Percentiles rank a stretch among this genome's conserved stretches.
Evolutionary conservation across 2,797 vertebrate species (phyloP).

Genomic region (Pempheris klunzingeri): DNA sequence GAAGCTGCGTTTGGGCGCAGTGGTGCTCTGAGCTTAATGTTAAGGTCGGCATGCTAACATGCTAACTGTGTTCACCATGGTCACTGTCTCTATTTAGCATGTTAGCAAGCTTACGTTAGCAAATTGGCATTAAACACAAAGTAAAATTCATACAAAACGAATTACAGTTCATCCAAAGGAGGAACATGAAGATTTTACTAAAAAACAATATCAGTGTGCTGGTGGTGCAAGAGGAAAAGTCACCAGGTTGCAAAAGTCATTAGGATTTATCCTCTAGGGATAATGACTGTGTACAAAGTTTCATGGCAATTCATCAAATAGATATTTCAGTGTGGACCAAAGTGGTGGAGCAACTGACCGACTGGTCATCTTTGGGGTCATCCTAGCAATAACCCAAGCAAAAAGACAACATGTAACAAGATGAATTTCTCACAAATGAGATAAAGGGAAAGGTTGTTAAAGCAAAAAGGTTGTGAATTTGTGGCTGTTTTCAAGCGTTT

Average conservation of each 20-base stretch:
- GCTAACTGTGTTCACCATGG: background rate
- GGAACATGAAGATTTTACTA: too few species aligned
- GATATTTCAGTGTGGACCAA: background rate
- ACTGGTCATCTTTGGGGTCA: background rate
- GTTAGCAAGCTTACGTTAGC: background rate
- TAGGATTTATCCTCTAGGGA: background rate
- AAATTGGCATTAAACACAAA: background rate
- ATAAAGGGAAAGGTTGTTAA: background rate
- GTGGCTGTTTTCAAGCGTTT: constrained; percentile 24
- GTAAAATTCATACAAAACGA: too few species aligned
- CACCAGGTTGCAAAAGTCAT: background rate
- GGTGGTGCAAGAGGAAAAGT: background rate
- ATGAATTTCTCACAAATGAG: background rate
- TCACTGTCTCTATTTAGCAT: background rate
- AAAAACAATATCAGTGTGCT: background rate
- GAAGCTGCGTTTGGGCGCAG: background rate
- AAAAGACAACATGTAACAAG: background rate
- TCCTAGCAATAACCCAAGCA: background rate
- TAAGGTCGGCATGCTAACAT: background rate
- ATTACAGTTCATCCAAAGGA: background rate
- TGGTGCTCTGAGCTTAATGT: background rate
- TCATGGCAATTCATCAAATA: background rate
- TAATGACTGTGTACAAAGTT: background rate
- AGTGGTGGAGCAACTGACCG: background rate
- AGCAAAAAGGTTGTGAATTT: constrained; percentile 17